phyloP scores from a whole-genome alignment of 1,140 invertebrate species.

The Euwallacea fornicatus region DNA sequence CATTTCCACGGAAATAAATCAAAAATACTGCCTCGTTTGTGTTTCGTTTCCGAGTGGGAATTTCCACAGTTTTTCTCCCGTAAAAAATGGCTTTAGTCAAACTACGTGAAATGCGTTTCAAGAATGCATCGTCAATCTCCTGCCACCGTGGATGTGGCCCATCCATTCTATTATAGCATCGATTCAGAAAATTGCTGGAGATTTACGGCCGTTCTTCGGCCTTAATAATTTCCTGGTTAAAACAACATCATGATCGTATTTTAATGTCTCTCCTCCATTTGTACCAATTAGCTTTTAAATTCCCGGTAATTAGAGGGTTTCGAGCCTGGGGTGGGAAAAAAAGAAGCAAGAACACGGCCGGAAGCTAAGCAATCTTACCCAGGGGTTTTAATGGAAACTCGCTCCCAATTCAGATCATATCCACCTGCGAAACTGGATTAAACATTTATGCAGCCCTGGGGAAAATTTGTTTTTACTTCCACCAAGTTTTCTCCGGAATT shows the following conservation, averaged over 20 bases:
- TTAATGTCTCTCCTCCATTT: background rate
- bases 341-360: background rate
- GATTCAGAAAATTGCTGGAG: constrained; percentile 11
- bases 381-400: background rate
- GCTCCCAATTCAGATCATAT: background rate
- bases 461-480: too few relatives aligned
- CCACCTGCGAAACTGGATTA: background rate
- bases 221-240: background rate
- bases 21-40: constrained; percentile 14
- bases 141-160: background rate
- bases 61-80: background rate
- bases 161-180: background rate
- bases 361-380: background rate
- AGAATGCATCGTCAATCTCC: constrained; percentile 1
- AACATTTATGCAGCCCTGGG: too few relatives aligned
- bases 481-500: too few relatives aligned
- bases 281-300: constrained; percentile 1
- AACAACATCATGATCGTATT: background rate
- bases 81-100: too few relatives aligned
- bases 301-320: background rate
- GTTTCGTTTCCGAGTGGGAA: background rate
- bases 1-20: constrained; percentile 14
- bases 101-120: background rate
- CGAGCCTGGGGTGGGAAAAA: background rate
- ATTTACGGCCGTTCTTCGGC: background rate